A percentile compares a stretch with the other conserved stretches of the same genome.
Conservation (phyloP, 2,888 invertebrate genomes). For the Drosophila hamatofila region DNA sequence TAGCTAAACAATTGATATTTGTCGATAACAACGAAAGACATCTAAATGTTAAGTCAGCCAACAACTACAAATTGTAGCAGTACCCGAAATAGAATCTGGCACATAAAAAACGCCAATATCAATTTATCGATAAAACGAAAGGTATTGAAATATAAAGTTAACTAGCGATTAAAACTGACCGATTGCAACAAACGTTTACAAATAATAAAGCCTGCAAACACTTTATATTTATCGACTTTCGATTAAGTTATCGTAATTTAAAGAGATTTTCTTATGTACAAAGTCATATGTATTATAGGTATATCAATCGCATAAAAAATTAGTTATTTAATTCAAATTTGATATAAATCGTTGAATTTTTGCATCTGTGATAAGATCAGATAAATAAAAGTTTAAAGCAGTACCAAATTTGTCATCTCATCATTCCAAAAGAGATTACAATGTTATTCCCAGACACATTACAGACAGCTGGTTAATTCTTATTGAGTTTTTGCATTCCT, state of each 20-base stretch:
- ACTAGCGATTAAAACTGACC: background rate
- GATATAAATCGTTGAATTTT: background rate
- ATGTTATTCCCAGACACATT: background rate
- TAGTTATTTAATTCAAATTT: background rate
- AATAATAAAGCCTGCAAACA: no score
- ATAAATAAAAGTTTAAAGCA: background rate
- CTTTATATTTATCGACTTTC: no score
- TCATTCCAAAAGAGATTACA: background rate
- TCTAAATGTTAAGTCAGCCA: background rate
- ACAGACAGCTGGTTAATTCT: background rate
- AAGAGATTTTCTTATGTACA: background rate
- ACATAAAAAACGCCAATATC: no score
- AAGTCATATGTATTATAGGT: no score
- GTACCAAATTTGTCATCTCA: background rate
- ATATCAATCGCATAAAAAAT: background rate
- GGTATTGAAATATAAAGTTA: background rate
- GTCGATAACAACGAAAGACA: background rate
- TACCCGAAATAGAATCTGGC: no score
- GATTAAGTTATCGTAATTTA: no score
- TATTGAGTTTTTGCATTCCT: background rate
- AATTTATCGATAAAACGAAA: no score
- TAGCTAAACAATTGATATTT: no score
- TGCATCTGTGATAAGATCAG: background rate
- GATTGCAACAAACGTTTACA: background rate
- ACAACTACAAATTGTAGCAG: background rate